Percentiles rank a stretch among this genome's conserved stretches.
These are phyloP conservation scores for Chelon labrosus DNA, from an alignment of 2,797 vertebrate genomes.

Conservation along the genomic window DNA sequence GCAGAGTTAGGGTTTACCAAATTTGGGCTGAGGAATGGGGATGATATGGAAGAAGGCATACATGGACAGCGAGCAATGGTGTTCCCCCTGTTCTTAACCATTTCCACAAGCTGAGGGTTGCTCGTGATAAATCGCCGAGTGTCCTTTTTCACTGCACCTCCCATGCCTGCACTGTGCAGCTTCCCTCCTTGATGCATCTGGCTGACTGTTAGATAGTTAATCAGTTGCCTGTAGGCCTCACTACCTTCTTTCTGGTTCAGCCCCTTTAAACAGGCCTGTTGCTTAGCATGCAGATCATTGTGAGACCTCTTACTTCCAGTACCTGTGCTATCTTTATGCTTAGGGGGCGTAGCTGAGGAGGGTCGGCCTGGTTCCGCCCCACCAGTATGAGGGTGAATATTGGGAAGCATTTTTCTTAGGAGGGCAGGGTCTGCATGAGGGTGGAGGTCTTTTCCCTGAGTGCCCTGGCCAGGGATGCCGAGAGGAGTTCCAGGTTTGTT, in stretches of 20 bases:
- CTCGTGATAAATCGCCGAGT: slow-evolving; percentile 80
- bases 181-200: slow-evolving; percentile 86
- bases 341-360: slow-evolving; percentile 86
- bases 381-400: slow-evolving; percentile 86
- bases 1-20: slow-evolving; percentile 54
- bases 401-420: slow-evolving; percentile 92
- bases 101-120: slow-evolving; percentile 82
- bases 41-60: slow-evolving; percentile 77
- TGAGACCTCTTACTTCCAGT: slow-evolving; percentile 83
- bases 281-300: slow-evolving; percentile 81
- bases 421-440: slow-evolving; percentile 91
- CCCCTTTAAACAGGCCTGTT: slow-evolving; percentile 76
- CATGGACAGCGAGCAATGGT: slow-evolving; percentile 78
- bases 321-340: slow-evolving; percentile 96
- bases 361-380: slow-evolving; percentile 88
- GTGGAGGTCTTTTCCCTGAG: slow-evolving; percentile 90
- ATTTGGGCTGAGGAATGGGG: slow-evolving; percentile 76
- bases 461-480: slow-evolving; percentile 73
- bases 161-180: slow-evolving; percentile 81
- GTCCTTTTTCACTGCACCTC: slow-evolving; percentile 82
- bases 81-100: slow-evolving; percentile 81
- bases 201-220: slow-evolving; percentile 86
- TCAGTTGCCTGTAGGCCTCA: slow-evolving; percentile 83
- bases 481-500: slow-evolving; percentile 61
- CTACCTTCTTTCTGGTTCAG: slow-evolving; percentile 81